Conservation (phyloP, 2,888 invertebrate genomes). For the Parascotia fuliginaria region DNA sequence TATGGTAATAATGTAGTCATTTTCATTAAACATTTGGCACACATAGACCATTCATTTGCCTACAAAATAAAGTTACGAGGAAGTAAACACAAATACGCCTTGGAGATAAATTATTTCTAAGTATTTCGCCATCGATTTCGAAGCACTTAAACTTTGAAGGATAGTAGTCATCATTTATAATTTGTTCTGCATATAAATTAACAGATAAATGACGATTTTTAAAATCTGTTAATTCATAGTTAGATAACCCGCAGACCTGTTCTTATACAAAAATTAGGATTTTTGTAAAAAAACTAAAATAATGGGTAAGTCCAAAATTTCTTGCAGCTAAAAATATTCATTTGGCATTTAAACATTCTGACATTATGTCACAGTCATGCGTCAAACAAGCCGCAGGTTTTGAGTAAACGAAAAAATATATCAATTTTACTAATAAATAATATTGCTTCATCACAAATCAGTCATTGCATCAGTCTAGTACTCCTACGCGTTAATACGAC, state of each 20-base stretch:
- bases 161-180: conserved; percentile 5
- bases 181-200: conserved; percentile 5
- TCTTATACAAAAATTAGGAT: not conserved
- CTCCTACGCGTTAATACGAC: conserved; percentile 54
- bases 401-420: conserved; percentile 51
- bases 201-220: conserved; percentile 1
- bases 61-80: conserved; percentile 34
- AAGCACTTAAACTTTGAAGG: conserved; percentile 28
- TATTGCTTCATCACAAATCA: conserved; percentile 83
- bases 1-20: conserved; percentile 56
- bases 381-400: conserved; percentile 32
- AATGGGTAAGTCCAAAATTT: conserved; percentile 9
- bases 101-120: conserved; percentile 25
- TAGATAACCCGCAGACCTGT: conserved; percentile 1
- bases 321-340: conserved; percentile 21
- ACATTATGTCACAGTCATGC: conserved; percentile 15
- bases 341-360: conserved; percentile 38
- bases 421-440: conserved; percentile 77
- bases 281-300: conserved; percentile 9
- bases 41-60: conserved; percentile 53
- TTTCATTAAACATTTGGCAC: conserved; percentile 76
- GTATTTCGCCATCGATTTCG: conserved; percentile 36
- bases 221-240: not conserved
- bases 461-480: conserved; percentile 81
- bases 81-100: conserved; percentile 31